Percentiles rank a stretch among this genome's conserved stretches.
Evolutionary conservation across 2,888 invertebrate genomes (phyloP).

Genomic region (Chrysolina oricalcia): DNA sequence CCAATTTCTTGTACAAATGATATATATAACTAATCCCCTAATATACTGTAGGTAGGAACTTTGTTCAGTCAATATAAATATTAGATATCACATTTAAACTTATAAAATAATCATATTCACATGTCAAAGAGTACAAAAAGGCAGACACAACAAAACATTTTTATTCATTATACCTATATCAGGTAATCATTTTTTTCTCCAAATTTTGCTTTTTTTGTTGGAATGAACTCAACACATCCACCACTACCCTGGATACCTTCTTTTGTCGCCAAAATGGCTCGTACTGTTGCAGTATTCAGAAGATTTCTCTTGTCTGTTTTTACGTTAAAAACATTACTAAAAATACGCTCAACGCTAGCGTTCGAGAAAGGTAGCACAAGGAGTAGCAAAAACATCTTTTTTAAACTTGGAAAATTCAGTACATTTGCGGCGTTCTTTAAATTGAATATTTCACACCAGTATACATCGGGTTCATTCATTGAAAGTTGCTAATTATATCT

Average conservation of each 20-base stretch:
- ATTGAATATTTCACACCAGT: slow-evolving; percentile 38
- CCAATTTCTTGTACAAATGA: too few species aligned
- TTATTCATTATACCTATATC: neutral
- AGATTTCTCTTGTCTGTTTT: slow-evolving; percentile 53
- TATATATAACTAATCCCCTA: too few species aligned
- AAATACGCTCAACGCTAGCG: slow-evolving; percentile 39
- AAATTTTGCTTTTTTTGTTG: slow-evolving; percentile 29
- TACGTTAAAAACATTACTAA: slow-evolving; percentile 35
- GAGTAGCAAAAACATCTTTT: slow-evolving; percentile 29
- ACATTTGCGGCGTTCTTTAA: slow-evolving; percentile 38
- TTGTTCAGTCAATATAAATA: too few species aligned
- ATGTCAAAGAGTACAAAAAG: too few species aligned
- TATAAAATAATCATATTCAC: too few species aligned
- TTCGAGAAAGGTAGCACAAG: slow-evolving; percentile 39
- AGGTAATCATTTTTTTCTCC: slow-evolving; percentile 27
- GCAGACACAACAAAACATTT: too few species aligned
- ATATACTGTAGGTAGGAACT: too few species aligned
- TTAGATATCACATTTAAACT: too few species aligned
- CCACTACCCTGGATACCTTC: slow-evolving; percentile 33
- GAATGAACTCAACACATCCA: slow-evolving; percentile 31
- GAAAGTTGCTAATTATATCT: neutral
- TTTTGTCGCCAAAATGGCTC: slow-evolving; percentile 34
- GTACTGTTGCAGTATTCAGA: too few species aligned
- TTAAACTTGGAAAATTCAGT: slow-evolving; percentile 34
- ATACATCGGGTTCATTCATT: slow-evolving; percentile 17